Evolutionary conservation across 2,113 vertebrate genomes (phyloP).

Genomic region (Ariopsis seemanni): DNA sequence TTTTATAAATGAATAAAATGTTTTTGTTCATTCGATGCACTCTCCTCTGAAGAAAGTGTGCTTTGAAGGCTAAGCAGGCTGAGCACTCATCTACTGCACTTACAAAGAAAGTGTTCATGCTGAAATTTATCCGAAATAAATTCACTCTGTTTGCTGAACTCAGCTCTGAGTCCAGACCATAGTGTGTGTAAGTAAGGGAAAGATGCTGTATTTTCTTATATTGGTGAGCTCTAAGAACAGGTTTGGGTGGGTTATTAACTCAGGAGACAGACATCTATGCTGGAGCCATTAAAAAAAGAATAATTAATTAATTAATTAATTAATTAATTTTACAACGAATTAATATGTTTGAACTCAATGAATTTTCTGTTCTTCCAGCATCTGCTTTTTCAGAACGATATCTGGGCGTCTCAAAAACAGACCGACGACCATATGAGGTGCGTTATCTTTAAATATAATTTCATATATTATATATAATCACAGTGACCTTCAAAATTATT

Average conservation of each 20-base stretch:
- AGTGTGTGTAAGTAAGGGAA: background rate
- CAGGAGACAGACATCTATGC: no score
- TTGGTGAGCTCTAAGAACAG: background rate
- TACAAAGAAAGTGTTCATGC: background rate
- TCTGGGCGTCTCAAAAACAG: constrained; percentile 85
- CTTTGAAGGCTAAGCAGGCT: background rate
- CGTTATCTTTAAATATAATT: background rate
- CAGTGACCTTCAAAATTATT: background rate
- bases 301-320: background rate
- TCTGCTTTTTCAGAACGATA: constrained; percentile 96
- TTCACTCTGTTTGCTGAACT: background rate
- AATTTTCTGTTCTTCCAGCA: background rate
- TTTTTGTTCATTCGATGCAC: background rate
- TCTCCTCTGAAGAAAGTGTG: background rate
- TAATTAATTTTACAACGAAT: background rate
- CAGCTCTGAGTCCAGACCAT: background rate
- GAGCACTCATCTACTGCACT: background rate
- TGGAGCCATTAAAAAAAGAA: no score
- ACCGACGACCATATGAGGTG: constrained; percentile 88
- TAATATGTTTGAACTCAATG: background rate
- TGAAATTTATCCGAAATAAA: background rate
- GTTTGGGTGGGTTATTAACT: background rate
- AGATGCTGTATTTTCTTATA: background rate
- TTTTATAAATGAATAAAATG: background rate
- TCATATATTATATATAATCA: background rate